Percentiles rank a stretch among this genome's conserved stretches.
Conservation (phyloP, 2,888 invertebrate species). For the Cryptus viduatorius region DNA sequence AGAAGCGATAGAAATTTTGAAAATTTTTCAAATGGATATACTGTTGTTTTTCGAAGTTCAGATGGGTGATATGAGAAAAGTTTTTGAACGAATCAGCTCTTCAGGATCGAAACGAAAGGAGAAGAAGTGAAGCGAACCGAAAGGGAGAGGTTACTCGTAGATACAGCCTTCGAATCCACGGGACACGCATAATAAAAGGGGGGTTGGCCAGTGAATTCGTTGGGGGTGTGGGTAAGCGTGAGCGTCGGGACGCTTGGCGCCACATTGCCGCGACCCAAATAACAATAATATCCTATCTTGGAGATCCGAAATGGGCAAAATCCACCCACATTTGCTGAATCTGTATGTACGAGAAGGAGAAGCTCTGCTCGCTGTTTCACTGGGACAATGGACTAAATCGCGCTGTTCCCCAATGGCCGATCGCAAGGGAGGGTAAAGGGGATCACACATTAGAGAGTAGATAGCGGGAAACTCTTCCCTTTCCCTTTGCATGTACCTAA, state of each 20-base stretch:
- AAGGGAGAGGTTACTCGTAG: slow-evolving; percentile 27
- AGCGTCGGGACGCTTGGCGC: slow-evolving; percentile 80
- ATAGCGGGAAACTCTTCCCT: neutral
- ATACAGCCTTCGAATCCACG: slow-evolving; percentile 50
- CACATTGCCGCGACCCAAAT: slow-evolving; percentile 82
- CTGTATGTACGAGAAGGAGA: slow-evolving; percentile 50
- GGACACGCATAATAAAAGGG: slow-evolving; percentile 65
- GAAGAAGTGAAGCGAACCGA: neutral
- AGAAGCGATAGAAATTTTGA: neutral
- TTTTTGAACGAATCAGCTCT: slow-evolving; percentile 28
- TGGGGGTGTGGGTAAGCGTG: slow-evolving; percentile 51
- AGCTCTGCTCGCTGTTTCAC: slow-evolving; percentile 42
- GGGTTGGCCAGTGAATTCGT: slow-evolving; percentile 36
- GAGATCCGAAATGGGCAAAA: slow-evolving; percentile 52
- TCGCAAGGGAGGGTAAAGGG: neutral
- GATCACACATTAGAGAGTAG: slow-evolving; percentile 12
- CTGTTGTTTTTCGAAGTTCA: neutral
- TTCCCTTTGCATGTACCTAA: slow-evolving; percentile 31
- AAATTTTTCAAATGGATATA: neutral
- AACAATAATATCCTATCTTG: slow-evolving; percentile 75
- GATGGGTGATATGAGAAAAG: neutral
- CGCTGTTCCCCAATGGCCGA: slow-evolving; percentile 19
- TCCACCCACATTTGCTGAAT: slow-evolving; percentile 65
- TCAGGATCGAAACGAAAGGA: slow-evolving; percentile 24
- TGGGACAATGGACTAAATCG: slow-evolving; percentile 60